These are phyloP conservation scores for Silurus meridionalis DNA, from an alignment of 2,113 vertebrate genomes.

Conservation along the genomic window DNA sequence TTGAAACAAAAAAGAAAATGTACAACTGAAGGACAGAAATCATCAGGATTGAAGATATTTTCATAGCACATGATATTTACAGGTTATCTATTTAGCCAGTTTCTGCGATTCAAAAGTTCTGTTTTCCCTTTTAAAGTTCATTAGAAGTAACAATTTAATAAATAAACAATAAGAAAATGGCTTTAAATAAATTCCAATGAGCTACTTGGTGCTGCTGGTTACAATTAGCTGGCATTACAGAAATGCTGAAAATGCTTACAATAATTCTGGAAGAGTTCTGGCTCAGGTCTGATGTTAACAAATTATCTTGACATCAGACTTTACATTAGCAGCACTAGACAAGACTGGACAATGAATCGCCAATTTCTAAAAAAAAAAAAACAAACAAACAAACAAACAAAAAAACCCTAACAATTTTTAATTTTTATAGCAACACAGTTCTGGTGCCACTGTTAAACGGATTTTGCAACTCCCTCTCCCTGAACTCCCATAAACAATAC, in stretches of 20 bases:
- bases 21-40: constrained; percentile 15
- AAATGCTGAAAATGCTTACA: neutral
- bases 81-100: neutral
- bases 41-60: neutral
- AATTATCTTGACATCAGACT: neutral
- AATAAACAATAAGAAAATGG: neutral
- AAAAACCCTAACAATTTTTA: too few relatives aligned
- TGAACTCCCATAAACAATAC: neutral
- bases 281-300: neutral
- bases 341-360: neutral
- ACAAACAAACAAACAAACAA: neutral
- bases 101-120: neutral
- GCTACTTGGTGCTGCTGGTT: too few relatives aligned
- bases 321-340: neutral
- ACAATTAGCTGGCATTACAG: too few relatives aligned
- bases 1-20: constrained; percentile 8
- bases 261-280: neutral
- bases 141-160: neutral
- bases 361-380: neutral
- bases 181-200: too few relatives aligned
- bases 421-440: neutral
- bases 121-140: neutral
- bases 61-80: neutral
- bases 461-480: neutral
- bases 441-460: neutral